Base-by-base conservation (phyloP, 2,888 invertebrate species). In the Agrochola lychnidis region DNA sequence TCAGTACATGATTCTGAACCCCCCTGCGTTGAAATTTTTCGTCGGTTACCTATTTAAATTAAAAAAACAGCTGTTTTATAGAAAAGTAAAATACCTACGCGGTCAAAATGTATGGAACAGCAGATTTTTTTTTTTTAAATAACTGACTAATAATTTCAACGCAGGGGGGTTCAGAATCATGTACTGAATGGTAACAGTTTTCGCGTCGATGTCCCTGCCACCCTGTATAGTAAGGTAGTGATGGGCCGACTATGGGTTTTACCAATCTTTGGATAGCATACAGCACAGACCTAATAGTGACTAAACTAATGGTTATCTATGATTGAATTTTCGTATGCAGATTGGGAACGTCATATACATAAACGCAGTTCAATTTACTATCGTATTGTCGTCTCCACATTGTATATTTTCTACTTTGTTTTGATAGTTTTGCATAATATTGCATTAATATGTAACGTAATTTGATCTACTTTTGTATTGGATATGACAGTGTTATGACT, bases 381-480 rank as follows among this genome's bases (percentile, higher is more conserved):
- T 48, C 4, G 40, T 63, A 40, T 5, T n/a, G 14, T n/a, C 5
- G 25, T 7, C 25, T 30, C 16, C 22, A 14, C 4, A 2, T 66
- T 25, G 25, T 48, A 40, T 12, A 42, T 14, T 30, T 30, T 30
- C 10, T n/a, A 16, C 30, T 68, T 68, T 45, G 30, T 4, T 45
- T 4, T 59, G 36, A 42, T 53, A 67, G 22, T 22, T 57, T 40
- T 36, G 25, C 56, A 48, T 61, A n/a, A n/a, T n/a, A n/a, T n/a
- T n/a, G n/a, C n/a, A 40, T 66, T 59, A 53, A 66, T 59, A 56
- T 22, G 25, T 40, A 36, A 42, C n/a, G 64, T 71, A 81, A 81
- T 69, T 71, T 30, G 71, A 84, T 81, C 62, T 75, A 68, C 53
- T 71, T 63, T 81, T 62, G 61, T 19, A 45, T 40, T 67, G 36